phyloP scores from a whole-genome alignment of 2,888 invertebrate genomes.

The Diaprepes abbreviatus region DNA sequence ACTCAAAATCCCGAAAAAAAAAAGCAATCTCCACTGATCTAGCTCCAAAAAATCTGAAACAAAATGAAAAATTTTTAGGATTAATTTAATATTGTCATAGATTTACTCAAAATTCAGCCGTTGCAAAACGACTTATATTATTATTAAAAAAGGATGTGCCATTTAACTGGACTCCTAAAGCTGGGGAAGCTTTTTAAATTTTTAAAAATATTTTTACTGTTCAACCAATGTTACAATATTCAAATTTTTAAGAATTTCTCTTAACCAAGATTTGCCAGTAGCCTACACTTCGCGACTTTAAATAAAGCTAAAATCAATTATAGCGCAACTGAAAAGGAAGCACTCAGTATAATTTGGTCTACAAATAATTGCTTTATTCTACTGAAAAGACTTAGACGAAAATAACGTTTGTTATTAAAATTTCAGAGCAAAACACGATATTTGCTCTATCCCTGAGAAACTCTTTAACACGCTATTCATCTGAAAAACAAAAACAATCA shows the following conservation, averaged over 20 bases:
- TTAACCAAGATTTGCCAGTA: slow-evolving; percentile 60
- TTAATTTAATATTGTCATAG: no score
- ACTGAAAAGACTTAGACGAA: slow-evolving; percentile 25
- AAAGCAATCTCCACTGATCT: not conserved
- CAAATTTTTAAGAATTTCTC: no score
- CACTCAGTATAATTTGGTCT: slow-evolving; percentile 58
- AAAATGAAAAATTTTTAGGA: no score
- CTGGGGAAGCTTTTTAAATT: no score
- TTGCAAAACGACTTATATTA: slow-evolving; percentile 31
- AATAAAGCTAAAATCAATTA: slow-evolving; percentile 57
- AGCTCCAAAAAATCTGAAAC: no score
- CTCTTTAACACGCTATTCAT: no score
- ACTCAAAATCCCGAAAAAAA: not conserved
- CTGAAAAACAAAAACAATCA: slow-evolving; percentile 2
- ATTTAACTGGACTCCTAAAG: no score
- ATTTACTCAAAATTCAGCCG: no score
- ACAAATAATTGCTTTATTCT: slow-evolving; percentile 51
- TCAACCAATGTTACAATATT: no score
- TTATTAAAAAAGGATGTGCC: no score
- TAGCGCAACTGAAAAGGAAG: slow-evolving; percentile 57
- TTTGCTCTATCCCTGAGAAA: no score
- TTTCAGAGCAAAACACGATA: not conserved
- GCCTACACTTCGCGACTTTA: slow-evolving; percentile 58
- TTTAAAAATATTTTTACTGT: no score
- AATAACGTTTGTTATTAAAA: slow-evolving; percentile 14